phyloP scores from a whole-genome alignment of 2,888 invertebrate species.

The Ochlodes sylvanus region DNA sequence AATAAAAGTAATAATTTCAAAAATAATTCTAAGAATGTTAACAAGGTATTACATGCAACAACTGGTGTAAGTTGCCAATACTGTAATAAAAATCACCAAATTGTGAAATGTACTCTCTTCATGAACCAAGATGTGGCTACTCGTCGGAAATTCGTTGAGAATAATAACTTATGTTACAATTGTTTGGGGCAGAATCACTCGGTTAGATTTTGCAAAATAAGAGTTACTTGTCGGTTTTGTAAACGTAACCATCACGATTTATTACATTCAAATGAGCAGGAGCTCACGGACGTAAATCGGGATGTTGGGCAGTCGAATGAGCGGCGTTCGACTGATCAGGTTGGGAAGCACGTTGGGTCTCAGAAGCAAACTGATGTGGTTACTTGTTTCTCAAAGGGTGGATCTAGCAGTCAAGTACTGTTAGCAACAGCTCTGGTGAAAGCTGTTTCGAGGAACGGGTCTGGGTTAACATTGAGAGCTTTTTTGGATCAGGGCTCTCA shows the following conservation, averaged over 20 bases:
- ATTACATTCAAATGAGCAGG: constrained; percentile 1
- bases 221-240: background rate
- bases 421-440: constrained; percentile 38
- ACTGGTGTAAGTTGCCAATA: no score
- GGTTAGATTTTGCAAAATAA: background rate
- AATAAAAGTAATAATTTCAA: background rate
- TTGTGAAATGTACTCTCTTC: constrained; percentile 1
- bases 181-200: constrained; percentile 13
- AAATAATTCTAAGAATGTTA: background rate
- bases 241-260: constrained; percentile 5
- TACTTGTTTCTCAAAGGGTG: background rate
- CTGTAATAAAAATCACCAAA: constrained; percentile 5
- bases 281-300: background rate
- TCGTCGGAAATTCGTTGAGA: background rate
- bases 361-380: constrained; percentile 1
- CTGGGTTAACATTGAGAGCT: constrained; percentile 17
- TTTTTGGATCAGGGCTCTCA: constrained; percentile 42
- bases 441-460: constrained; percentile 15
- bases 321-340: background rate
- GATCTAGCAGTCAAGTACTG: constrained; percentile 22
- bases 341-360: background rate
- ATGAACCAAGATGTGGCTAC: background rate
- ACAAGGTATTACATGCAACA: constrained; percentile 15
- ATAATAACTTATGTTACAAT: background rate
- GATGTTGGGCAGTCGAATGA: background rate